Conservation (phyloP, 1,140 invertebrate genomes). For the Theocolax elegans region DNA sequence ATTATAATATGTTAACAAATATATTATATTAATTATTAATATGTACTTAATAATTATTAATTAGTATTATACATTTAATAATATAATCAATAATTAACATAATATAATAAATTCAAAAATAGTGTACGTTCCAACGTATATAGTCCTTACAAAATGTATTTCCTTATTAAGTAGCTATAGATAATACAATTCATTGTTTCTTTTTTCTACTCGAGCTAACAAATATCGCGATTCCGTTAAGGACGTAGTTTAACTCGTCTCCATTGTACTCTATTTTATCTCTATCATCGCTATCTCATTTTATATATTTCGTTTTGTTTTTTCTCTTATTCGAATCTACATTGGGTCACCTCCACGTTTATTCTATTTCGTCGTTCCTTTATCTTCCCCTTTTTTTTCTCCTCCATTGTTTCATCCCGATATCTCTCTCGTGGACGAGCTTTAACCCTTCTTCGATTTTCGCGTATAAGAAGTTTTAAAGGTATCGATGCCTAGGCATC, state of each 20-base stretch:
- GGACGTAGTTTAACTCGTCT: neutral
- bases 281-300: neutral
- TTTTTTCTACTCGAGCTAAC: too few relatives aligned
- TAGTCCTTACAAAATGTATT: too few relatives aligned
- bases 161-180: slow-evolving; percentile 19
- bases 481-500: slow-evolving; percentile 62
- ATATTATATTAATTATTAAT: too few relatives aligned
- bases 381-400: neutral
- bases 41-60: too few relatives aligned
- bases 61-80: too few relatives aligned
- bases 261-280: slow-evolving; percentile 22
- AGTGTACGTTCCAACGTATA: too few relatives aligned
- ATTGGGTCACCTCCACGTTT: slow-evolving; percentile 4
- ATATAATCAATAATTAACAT: too few relatives aligned
- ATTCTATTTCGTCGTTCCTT: neutral
- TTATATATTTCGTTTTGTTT: slow-evolving; percentile 7
- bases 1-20: too few relatives aligned
- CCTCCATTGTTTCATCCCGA: too few relatives aligned
- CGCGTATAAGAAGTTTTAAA: neutral
- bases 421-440: too few relatives aligned
- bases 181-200: slow-evolving; percentile 34
- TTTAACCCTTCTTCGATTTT: neutral
- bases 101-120: too few relatives aligned
- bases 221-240: slow-evolving; percentile 23
- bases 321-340: neutral